These are phyloP conservation scores for Lasioglossum vierecki DNA, from an alignment of 2,888 invertebrate genomes.

Conservation along the genomic window DNA sequence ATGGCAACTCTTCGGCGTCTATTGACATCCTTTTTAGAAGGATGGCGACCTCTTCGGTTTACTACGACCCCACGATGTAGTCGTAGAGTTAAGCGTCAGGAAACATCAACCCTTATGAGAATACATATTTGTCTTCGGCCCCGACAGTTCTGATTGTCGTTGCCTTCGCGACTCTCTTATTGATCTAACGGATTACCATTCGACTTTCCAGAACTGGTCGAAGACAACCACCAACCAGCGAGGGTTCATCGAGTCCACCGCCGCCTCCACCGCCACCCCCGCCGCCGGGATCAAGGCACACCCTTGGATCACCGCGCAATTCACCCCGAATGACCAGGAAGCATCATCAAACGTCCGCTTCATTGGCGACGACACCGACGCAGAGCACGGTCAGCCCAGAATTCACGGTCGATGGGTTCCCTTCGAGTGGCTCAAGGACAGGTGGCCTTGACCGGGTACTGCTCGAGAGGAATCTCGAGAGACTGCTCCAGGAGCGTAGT, in stretches of 20 bases:
- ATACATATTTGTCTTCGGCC: neutral
- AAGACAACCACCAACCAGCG: conserved; percentile 85
- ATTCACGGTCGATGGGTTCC: conserved; percentile 67
- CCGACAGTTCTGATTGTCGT: neutral
- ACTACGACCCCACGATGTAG: neutral
- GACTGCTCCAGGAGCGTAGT: conserved; percentile 85
- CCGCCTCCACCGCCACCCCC: conserved; percentile 85
- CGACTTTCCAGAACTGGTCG: conserved; percentile 49
- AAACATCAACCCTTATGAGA: conserved; percentile 1
- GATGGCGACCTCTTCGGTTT: neutral
- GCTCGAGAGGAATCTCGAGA: conserved; percentile 88
- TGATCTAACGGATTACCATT: conserved; percentile 6
- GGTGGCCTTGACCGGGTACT: conserved; percentile 88
- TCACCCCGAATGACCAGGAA: conserved; percentile 85
- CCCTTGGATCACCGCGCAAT: conserved; percentile 82
- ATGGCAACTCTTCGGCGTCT: too few species aligned
- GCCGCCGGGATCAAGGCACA: conserved; percentile 84
- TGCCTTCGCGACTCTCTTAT: neutral
- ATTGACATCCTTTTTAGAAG: neutral
- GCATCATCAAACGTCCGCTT: conserved; percentile 81
- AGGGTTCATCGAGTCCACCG: conserved; percentile 85
- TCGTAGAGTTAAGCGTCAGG: neutral
- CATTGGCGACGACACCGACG: conserved; percentile 80
- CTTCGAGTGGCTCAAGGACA: conserved; percentile 73
- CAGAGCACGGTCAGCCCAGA: conserved; percentile 73